Conservation (phyloP, 2,797 vertebrate species). For the Bradypodion pumilum region DNA sequence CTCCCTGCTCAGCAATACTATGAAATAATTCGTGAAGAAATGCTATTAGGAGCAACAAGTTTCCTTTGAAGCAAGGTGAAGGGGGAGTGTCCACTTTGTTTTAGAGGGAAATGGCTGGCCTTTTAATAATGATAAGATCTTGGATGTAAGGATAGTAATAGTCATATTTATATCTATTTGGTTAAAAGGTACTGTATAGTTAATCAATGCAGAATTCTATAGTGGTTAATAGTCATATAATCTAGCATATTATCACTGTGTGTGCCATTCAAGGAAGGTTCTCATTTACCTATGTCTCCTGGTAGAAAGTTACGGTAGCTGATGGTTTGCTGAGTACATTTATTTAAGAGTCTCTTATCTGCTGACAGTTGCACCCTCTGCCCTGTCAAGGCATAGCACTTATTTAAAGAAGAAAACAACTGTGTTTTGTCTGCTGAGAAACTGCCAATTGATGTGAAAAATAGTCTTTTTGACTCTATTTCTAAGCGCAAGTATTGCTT, state of each 20-base stretch:
- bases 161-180: not conserved
- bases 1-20: not conserved
- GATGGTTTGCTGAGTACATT: slow-evolving; percentile 1
- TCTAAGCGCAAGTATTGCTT: slow-evolving; percentile 23
- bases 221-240: not conserved
- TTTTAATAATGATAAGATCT: too few species aligned
- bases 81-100: not conserved
- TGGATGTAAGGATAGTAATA: too few species aligned
- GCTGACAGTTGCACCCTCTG: slow-evolving; percentile 7
- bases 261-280: not conserved
- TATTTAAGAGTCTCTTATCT: slow-evolving; percentile 21
- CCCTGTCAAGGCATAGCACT: slow-evolving; percentile 20
- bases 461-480: slow-evolving; percentile 37
- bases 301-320: slow-evolving; percentile 2
- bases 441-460: slow-evolving; percentile 43
- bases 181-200: not conserved
- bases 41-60: too few species aligned
- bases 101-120: not conserved
- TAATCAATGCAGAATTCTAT: not conserved
- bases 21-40: too few species aligned
- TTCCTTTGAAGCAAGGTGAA: not conserved
- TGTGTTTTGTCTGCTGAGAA: not conserved
- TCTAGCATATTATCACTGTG: not conserved
- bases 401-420: slow-evolving; percentile 27
- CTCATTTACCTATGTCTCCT: not conserved